Conservation (phyloP, 1,140 invertebrate genomes). For the Zaprionus vittiger region DNA sequence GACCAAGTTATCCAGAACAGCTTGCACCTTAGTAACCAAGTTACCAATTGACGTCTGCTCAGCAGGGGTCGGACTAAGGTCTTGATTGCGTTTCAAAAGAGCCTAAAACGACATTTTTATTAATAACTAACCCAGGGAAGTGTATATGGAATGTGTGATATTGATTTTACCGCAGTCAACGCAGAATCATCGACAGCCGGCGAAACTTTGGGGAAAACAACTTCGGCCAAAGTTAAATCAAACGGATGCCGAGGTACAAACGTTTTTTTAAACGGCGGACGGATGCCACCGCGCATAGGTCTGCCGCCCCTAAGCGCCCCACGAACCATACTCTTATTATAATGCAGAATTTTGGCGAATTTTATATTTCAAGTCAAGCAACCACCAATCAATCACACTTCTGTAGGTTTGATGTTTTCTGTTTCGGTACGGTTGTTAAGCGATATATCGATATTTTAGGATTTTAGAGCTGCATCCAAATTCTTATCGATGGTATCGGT, state of each 20-base stretch:
- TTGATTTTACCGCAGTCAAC: constrained; percentile 89
- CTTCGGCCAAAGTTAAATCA: constrained; percentile 94
- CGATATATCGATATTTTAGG: neutral
- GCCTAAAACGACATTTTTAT: constrained; percentile 86
- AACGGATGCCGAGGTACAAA: constrained; percentile 95
- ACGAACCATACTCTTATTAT: constrained; percentile 79
- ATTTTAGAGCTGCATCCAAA: neutral
- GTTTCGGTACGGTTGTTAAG: constrained; percentile 7
- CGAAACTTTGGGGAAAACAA: constrained; percentile 93
- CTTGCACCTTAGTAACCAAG: constrained; percentile 96
- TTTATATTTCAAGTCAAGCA: constrained; percentile 12
- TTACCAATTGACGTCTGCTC: constrained; percentile 96
- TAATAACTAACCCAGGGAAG: neutral
- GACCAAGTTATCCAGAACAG: constrained; percentile 96
- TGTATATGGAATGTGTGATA: constrained; percentile 25
- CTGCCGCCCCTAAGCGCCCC: constrained; percentile 85
- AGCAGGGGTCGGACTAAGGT: constrained; percentile 94
- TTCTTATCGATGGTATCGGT: constrained; percentile 3
- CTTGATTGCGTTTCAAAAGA: constrained; percentile 94
- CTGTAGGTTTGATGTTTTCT: neutral
- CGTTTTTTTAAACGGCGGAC: constrained; percentile 88
- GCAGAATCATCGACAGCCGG: constrained; percentile 92
- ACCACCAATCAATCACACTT: constrained; percentile 17
- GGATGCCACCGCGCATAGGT: constrained; percentile 89
- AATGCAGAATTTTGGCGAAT: constrained; percentile 60